Conservation (phyloP, 2,888 invertebrate genomes). For the Amitus sp. region DNA sequence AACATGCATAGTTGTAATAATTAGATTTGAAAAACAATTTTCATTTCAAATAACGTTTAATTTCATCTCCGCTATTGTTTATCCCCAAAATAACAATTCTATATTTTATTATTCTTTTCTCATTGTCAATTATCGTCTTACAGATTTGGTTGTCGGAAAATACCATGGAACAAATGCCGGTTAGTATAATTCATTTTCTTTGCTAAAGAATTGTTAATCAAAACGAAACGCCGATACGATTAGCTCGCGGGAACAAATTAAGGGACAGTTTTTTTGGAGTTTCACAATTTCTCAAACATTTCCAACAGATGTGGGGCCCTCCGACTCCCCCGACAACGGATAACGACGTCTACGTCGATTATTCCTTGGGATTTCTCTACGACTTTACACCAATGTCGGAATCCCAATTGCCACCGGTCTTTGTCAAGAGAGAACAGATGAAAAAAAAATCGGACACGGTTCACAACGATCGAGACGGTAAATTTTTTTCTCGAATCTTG, state of each 20-base stretch:
- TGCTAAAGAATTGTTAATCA: too few species aligned
- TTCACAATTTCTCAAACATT: slow-evolving; percentile 1
- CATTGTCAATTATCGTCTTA: slow-evolving; percentile 47
- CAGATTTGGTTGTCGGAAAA: slow-evolving; percentile 84
- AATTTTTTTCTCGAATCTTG: not conserved
- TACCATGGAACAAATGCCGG: slow-evolving; percentile 82
- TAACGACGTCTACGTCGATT: slow-evolving; percentile 91
- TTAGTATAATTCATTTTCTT: too few species aligned
- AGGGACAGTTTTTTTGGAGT: too few species aligned
- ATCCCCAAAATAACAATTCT: too few species aligned
- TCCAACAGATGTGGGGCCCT: slow-evolving; percentile 90
- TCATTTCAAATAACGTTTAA: too few species aligned
- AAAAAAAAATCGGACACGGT: slow-evolving; percentile 76
- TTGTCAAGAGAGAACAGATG: slow-evolving; percentile 81
- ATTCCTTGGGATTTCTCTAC: slow-evolving; percentile 86
- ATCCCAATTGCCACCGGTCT: slow-evolving; percentile 81
- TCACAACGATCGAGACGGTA: slow-evolving; percentile 66
- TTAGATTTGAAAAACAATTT: not conserved
- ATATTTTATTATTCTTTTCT: not conserved
- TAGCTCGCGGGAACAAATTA: too few species aligned
- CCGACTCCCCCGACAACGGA: slow-evolving; percentile 96
- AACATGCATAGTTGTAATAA: too few species aligned
- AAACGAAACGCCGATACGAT: too few species aligned
- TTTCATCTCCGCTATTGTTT: too few species aligned
- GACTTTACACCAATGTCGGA: slow-evolving; percentile 81